These are phyloP conservation scores for Prionailurus bengalensis DNA, from an alignment of 2,113 vertebrate species.

Conservation along the genomic window DNA sequence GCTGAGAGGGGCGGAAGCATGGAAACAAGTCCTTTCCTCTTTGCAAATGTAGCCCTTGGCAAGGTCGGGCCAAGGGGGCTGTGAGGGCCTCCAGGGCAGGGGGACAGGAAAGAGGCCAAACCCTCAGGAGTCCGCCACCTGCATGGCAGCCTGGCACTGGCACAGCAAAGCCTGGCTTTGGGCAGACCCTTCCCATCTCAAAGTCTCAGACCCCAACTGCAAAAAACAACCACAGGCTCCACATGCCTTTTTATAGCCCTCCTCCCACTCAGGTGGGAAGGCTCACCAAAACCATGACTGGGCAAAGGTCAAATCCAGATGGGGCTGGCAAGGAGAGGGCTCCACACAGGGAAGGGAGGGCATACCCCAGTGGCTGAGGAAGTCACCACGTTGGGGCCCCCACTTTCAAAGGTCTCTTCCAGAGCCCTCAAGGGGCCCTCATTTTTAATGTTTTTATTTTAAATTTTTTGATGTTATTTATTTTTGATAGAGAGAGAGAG, in stretches of 20 bases:
- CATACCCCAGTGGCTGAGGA: background rate
- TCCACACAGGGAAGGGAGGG: background rate
- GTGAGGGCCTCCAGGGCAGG: background rate
- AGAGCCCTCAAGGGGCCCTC: background rate
- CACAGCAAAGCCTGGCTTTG: background rate
- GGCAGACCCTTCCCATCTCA: background rate
- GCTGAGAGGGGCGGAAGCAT: background rate
- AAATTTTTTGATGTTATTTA: too few species aligned
- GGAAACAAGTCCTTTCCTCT: background rate
- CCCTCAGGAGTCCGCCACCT: background rate
- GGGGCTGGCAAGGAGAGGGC: background rate
- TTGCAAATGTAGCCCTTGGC: background rate
- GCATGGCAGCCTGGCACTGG: background rate
- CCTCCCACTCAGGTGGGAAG: background rate
- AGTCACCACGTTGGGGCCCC: background rate
- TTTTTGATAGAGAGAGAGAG: too few species aligned
- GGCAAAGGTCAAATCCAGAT: background rate
- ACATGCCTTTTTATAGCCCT: background rate
- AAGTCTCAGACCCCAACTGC: background rate
- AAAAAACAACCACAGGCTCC: background rate
- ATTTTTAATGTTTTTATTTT: background rate
- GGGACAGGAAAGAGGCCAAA: background rate
- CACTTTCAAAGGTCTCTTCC: background rate
- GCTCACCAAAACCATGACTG: background rate
- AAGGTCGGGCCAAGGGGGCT: fast-evolving